Conservation (phyloP, 2,888 invertebrate genomes). For the Hydroisotoma schaefferi region DNA sequence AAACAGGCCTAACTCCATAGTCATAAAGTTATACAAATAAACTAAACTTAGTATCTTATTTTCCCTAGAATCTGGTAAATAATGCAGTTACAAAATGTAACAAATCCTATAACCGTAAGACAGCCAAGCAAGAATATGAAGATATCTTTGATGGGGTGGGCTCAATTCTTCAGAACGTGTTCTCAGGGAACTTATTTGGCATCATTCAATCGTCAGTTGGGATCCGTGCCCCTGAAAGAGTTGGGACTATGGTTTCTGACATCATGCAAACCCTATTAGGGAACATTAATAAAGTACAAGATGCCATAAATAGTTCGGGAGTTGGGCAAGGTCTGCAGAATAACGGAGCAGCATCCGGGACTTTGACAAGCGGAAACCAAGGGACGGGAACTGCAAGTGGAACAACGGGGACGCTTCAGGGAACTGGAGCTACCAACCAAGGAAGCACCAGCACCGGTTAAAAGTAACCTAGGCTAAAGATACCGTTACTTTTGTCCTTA, state of each 20-base stretch:
- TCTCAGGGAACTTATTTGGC: slow-evolving; percentile 24
- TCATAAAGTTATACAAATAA: too few species aligned
- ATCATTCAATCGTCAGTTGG: slow-evolving; percentile 18
- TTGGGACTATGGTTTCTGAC: slow-evolving; percentile 16
- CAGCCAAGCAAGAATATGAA: background rate
- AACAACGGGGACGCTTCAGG: too few species aligned
- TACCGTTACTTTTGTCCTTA: too few species aligned
- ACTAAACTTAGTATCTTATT: too few species aligned
- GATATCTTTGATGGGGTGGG: background rate
- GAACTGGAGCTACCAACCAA: too few species aligned
- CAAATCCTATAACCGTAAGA: background rate
- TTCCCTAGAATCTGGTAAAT: background rate
- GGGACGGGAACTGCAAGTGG: too few species aligned
- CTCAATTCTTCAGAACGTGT: slow-evolving; percentile 21
- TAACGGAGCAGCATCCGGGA: too few species aligned
- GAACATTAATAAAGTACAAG: background rate
- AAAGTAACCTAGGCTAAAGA: too few species aligned
- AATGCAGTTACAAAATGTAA: background rate
- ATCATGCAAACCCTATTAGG: slow-evolving; percentile 15
- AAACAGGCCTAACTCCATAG: too few species aligned
- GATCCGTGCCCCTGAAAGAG: slow-evolving; percentile 13
- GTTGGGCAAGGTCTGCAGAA: background rate
- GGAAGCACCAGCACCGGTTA: too few species aligned
- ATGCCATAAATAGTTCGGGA: background rate
- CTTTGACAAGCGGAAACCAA: too few species aligned